phyloP scores from a whole-genome alignment of 2,797 vertebrate genomes.

The Alfaro cultratus region DNA sequence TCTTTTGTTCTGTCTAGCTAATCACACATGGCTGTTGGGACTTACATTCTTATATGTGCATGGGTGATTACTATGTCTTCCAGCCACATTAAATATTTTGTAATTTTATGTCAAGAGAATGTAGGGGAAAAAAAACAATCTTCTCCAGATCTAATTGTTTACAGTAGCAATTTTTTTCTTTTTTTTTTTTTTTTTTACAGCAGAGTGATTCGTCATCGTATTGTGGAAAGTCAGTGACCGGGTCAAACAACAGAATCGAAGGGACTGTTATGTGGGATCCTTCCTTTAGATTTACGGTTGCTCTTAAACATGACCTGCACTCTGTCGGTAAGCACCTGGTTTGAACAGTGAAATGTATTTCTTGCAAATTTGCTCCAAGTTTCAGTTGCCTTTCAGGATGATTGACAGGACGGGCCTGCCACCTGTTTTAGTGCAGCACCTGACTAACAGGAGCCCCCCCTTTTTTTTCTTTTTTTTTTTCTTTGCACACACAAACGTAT shows the following conservation, averaged over 20 bases:
- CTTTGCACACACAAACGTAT: slow-evolving; percentile 50
- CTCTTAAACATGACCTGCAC: neutral
- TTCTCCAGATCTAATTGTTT: neutral
- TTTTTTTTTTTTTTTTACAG: neutral
- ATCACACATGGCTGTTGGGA: neutral
- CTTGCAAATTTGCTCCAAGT: slow-evolving; percentile 19
- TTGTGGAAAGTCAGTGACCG: neutral
- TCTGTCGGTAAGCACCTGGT: slow-evolving; percentile 8
- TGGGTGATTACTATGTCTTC: neutral
- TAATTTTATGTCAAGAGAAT: neutral
- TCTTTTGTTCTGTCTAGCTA: neutral
- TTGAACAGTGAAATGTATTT: slow-evolving; percentile 5
- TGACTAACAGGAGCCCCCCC: slow-evolving; percentile 45
- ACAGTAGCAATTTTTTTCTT: neutral
- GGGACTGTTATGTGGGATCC: neutral
- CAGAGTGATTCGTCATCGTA: neutral
- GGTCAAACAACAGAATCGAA: neutral
- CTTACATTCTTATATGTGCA: neutral
- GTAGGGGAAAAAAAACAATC: neutral
- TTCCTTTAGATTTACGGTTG: neutral
- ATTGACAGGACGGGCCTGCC: slow-evolving; percentile 56
- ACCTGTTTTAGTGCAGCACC: slow-evolving; percentile 42
- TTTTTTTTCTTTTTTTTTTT: neutral
- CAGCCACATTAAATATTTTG: neutral
- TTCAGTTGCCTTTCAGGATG: slow-evolving; percentile 33